Conservation (phyloP, 2,797 vertebrate species). For the Atherinosoma microstoma region DNA sequence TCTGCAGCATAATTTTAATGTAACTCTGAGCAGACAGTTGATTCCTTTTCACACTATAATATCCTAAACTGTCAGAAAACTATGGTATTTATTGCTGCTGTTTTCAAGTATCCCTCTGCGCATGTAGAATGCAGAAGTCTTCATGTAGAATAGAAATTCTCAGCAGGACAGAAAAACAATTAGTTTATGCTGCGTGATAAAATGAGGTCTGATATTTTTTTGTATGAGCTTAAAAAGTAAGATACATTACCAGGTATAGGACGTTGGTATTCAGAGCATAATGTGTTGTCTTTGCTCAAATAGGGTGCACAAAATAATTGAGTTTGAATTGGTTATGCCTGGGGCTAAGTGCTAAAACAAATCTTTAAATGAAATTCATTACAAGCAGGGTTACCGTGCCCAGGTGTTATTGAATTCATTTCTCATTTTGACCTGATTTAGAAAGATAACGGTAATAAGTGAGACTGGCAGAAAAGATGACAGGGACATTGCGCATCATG, state of each 20-base stretch:
- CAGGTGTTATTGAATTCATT: conserved; percentile 87
- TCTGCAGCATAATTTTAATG: conserved; percentile 49
- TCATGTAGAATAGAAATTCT: conserved; percentile 48
- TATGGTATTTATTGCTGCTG: conserved; percentile 35
- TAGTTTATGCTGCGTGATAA: conserved; percentile 44
- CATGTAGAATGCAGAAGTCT: conserved; percentile 25
- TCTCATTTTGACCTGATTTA: conserved; percentile 85
- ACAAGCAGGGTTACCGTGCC: conserved; percentile 79
- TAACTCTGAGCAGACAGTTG: conserved; percentile 45
- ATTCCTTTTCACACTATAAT: conserved; percentile 40
- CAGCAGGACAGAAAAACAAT: conserved; percentile 54
- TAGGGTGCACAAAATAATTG: conserved; percentile 82
- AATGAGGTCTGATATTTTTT: conserved; percentile 45
- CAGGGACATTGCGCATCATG: conserved; percentile 75
- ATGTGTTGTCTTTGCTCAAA: conserved; percentile 82
- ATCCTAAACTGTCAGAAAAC: conserved; percentile 54
- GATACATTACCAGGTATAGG: conserved; percentile 66
- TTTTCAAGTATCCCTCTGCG: conserved; percentile 40
- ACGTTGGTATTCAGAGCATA: conserved; percentile 79
- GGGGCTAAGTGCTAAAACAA: conserved; percentile 87
- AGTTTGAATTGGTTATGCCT: conserved; percentile 86
- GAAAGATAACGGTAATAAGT: conserved; percentile 81
- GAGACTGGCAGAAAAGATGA: conserved; percentile 80
- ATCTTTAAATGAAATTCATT: conserved; percentile 88
- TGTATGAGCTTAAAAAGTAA: conserved; percentile 52